Base-by-base conservation (phyloP, 2,888 invertebrate genomes). In the Galerucella calmariensis region DNA sequence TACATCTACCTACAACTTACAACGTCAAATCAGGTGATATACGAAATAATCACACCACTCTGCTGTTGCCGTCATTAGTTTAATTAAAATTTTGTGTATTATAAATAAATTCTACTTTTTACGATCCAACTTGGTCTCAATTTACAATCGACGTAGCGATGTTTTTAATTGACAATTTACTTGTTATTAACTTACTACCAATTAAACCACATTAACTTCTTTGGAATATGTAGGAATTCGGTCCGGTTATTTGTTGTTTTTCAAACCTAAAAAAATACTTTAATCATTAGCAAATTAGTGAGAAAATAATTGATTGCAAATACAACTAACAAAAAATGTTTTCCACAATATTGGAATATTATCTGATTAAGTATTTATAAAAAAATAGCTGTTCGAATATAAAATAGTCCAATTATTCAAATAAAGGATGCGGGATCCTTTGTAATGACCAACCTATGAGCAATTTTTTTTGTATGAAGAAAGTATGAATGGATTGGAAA, bases 1-100 rank as follows among this genome's bases (percentile, higher is more conserved):
- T 27, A 41, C 65, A 63, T 63, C 68, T 69, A 72, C 69, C 71
- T 70, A 67, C 72, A 62, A 67, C 62, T 71, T 63, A 74, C 73
- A 74, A 77, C 78, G 78, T 78, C 77, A 77, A 69, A 78, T 78
- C 77, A 78, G 78, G 75, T 75, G 75, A 75, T 75, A 61, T 63
- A 68, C 44, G 11, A 41, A 46, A 44, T 66, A 72, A 59, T 72
- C 72, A 66, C 66, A 66, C 66, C 66, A 66, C 41, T 66, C 72
- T 63, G 72, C 66, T 51, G 41, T 62, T 56, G n/a, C 53, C 46
- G 16, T 67, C 46, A 65, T 65, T 65, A 65, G 46, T 46, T 46
- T 46, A 46, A 11, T 65, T 46, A 16, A 46, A 16, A 46, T 20
- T 65, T 62, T 35, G 16, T 61, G 56, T 61, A 41, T 62, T n/a